A percentile compares a stretch with the other conserved stretches of the same genome.
Conservation (phyloP, 2,888 invertebrate species). For the Apotomis capreana region DNA sequence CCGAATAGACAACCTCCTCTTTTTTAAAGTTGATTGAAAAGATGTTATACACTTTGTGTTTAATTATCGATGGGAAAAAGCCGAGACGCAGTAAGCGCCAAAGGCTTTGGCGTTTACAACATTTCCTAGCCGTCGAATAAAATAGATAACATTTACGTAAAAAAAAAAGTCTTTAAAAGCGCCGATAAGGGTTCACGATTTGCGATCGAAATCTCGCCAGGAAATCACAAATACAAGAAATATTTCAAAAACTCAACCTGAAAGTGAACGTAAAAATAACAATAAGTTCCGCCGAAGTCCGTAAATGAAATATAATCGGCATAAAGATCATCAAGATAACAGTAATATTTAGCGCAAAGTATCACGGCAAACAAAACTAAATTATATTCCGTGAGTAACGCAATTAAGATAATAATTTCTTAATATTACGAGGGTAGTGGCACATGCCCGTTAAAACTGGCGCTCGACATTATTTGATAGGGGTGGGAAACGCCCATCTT, state of each 20-base stretch:
- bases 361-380: slow-evolving; percentile 51
- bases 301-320: slow-evolving; percentile 28
- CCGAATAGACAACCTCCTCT: too few relatives aligned
- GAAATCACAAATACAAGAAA: background rate
- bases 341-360: slow-evolving; percentile 43
- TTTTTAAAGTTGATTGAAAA: too few relatives aligned
- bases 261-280: slow-evolving; percentile 5
- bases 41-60: too few relatives aligned
- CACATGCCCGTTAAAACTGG: slow-evolving; percentile 38
- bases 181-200: too few relatives aligned
- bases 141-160: too few relatives aligned
- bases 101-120: too few relatives aligned
- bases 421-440: slow-evolving; percentile 50
- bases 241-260: background rate
- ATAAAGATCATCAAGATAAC: slow-evolving; percentile 36
- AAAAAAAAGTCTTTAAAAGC: too few relatives aligned
- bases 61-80: too few relatives aligned
- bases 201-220: background rate
- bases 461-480: slow-evolving; percentile 25
- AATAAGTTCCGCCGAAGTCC: slow-evolving; percentile 13
- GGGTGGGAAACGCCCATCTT: slow-evolving; percentile 9
- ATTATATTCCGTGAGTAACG: slow-evolving; percentile 59
- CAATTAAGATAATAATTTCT: slow-evolving; percentile 64
- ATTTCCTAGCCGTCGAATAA: too few relatives aligned
- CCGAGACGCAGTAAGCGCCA: too few relatives aligned